Conservation (phyloP, 2,113 vertebrate species). For the Acrocephalus kingi region DNA sequence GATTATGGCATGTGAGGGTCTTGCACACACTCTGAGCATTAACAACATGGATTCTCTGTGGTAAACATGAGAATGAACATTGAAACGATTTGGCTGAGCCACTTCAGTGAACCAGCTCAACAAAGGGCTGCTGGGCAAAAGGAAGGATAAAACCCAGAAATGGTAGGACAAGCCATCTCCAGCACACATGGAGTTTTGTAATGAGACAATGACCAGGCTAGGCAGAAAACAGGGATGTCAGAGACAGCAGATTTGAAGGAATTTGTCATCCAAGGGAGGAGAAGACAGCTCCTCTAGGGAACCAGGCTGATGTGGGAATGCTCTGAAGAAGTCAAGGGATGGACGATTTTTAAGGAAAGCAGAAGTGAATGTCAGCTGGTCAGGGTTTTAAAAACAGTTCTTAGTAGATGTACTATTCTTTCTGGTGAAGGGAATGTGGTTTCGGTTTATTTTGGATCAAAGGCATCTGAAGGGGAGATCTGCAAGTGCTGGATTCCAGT, state of each 20-base stretch:
- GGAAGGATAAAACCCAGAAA: neutral
- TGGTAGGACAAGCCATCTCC: neutral
- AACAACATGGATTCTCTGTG: neutral
- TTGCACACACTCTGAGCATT: neutral
- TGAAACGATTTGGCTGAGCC: neutral
- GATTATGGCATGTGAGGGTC: neutral
- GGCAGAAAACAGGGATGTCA: neutral
- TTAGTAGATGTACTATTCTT: neutral
- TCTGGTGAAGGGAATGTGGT: neutral
- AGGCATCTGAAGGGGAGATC: neutral
- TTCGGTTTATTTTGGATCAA: neutral
- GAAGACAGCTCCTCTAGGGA: neutral
- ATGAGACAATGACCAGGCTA: neutral
- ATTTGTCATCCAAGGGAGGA: neutral
- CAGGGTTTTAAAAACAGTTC: neutral
- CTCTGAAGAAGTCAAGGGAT: neutral
- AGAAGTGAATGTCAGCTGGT: neutral
- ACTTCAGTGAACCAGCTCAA: neutral
- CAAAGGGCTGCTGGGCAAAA: neutral
- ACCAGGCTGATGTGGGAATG: neutral
- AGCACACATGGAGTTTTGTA: neutral
- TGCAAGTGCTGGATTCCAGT: neutral
- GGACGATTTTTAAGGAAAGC: neutral
- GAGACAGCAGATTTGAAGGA: neutral
- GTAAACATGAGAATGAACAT: rapidly evolving